Evolutionary conservation across 2,888 invertebrate genomes (phyloP), one percentile per base, ranked within the genome.

Genomic region (Rhagium mordax): DNA sequence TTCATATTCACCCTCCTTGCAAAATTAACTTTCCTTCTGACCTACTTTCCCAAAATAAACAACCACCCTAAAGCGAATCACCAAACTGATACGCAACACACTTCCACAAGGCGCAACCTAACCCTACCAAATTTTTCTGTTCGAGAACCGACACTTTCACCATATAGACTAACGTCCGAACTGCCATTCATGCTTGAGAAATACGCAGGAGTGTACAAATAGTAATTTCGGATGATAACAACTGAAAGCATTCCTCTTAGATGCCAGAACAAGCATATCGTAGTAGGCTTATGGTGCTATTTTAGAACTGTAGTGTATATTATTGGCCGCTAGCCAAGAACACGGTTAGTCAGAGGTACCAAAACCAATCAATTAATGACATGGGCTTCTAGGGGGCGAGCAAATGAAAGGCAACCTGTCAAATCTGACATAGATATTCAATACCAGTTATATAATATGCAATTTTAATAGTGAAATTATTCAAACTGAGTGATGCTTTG

Each of bases 161-260:
- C 64, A 41, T 51, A 33, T 24, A 41, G 48, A 53, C 68, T 48
- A 55, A 20, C 16, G 21, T 20, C 65, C 47, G 70, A 68, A 75
- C 69, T 75, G 75, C 57, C 57, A 72, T 71, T 61, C 72, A 72
- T 64, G 61, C 62, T 66, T 57, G 53, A 71, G 53, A 57, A 55
- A 41, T 48, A 65, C 49, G 16, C 48, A 68, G 53, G n/a, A 49
- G 49, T 24, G 20, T 67, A 47, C 51, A 57, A 67, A 57, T 57
- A 67, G 67, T 66, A 55, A 67, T 67, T 67, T 67, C 24, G 57
- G 67, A 67, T 70, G 70, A 71, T 73, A 75, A 74, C 69, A 72
- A 69, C 69, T 66, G 60, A 74, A 74, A 77, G 72, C 75, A 75
- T 69, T 62, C 77, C 75, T 78, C 75, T 78, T 67, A 61, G 72